Percentiles rank a stretch among this genome's conserved stretches.
These are phyloP conservation scores for Pao palembangensis DNA, from an alignment of 2,113 vertebrate genomes.

Conservation along the genomic window DNA sequence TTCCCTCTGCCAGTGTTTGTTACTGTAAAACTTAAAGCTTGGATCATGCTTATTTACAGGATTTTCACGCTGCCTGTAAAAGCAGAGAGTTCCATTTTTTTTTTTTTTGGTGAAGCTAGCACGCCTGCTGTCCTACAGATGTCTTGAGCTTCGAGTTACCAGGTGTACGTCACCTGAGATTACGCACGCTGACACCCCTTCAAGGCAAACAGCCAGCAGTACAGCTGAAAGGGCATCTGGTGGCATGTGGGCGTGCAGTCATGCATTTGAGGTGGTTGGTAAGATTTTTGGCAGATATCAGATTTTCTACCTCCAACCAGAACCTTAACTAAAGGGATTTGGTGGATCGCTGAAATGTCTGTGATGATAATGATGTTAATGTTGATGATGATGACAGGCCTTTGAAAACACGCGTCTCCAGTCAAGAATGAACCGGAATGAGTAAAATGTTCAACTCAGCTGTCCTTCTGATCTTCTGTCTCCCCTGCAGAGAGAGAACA, in stretches of 20 bases:
- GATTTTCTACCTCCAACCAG: conserved; percentile 1
- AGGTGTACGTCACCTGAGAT: conserved; percentile 76
- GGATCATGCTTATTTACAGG: background rate
- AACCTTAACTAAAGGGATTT: conserved; percentile 13
- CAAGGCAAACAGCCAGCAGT: conserved; percentile 65
- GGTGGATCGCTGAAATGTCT: conserved; percentile 13
- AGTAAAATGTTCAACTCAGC: conserved; percentile 54
- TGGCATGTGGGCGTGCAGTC: conserved; percentile 51
- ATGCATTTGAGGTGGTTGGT: conserved; percentile 41
- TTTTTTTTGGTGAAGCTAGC: conserved; percentile 44
- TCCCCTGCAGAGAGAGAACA: conserved; percentile 66
- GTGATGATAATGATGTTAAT: conserved; percentile 41
- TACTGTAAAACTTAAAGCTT: too few relatives aligned
- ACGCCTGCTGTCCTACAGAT: conserved; percentile 71
- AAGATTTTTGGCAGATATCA: conserved; percentile 33
- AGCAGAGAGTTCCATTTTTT: background rate
- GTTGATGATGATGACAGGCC: conserved; percentile 5
- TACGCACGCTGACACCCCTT: conserved; percentile 67
- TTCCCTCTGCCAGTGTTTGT: too few relatives aligned
- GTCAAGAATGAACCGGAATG: conserved; percentile 59
- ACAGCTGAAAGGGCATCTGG: conserved; percentile 74
- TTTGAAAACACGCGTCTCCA: background rate
- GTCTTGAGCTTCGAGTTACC: conserved; percentile 62
- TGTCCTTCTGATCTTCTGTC: conserved; percentile 62
- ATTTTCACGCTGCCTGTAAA: conserved; percentile 9